Evolutionary conservation across 2,888 invertebrate genomes (phyloP).

Genomic region (Ectemnius continuus): DNA sequence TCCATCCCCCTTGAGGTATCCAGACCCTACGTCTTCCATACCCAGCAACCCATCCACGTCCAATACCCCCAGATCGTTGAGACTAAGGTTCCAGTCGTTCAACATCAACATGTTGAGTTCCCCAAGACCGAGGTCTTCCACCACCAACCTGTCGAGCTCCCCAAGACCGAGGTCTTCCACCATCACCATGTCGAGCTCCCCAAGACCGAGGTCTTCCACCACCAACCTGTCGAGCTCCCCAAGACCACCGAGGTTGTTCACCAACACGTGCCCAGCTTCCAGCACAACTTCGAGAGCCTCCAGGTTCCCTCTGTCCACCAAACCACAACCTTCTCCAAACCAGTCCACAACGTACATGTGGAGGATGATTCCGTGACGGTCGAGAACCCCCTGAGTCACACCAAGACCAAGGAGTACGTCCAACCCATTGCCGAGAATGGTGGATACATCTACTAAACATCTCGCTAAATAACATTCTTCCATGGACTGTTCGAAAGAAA

Average conservation of each 20-base stretch:
- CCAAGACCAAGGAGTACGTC: constrained; percentile 38
- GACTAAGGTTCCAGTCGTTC: neutral
- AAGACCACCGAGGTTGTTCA: neutral
- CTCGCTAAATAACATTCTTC: neutral
- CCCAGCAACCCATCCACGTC: neutral
- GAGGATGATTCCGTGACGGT: constrained; percentile 47
- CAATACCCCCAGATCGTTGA: neutral
- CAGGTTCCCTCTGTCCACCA: constrained; percentile 1
- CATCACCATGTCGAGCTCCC: neutral
- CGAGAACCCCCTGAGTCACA: constrained; percentile 33
- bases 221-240: neutral
- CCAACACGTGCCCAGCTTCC: too few relatives aligned
- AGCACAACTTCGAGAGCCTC: constrained; percentile 13
- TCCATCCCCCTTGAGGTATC: neutral
- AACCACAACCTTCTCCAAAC: neutral
- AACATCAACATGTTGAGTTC: neutral
- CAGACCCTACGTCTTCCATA: neutral
- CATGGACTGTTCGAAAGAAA: neutral
- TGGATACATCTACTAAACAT: constrained; percentile 70
- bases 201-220: neutral
- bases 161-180: neutral
- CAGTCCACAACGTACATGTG: neutral
- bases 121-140: neutral
- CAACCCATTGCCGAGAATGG: constrained; percentile 66
- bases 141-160: neutral